Evolutionary conservation across 37 sponge, comb jelly and placozoan genomes (phyloP), one percentile per base, ranked within the genome.

Genomic region (Crambe crambe): DNA sequence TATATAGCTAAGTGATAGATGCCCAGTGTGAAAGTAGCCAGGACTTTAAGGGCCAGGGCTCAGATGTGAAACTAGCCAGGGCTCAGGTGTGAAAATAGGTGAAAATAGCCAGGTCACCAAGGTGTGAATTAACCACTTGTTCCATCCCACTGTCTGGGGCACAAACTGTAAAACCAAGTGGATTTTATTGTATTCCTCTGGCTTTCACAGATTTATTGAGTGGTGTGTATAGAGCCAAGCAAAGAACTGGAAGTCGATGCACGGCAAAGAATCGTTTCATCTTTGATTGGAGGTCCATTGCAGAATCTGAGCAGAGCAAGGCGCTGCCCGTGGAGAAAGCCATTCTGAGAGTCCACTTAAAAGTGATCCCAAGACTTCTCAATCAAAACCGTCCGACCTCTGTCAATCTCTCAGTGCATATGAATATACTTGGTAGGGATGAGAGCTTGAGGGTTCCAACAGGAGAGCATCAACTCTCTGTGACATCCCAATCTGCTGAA

Each of bases 281-380:
- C 26, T 87, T 80, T 75, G 80, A 34, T 34, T 65, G 37, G 77
- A 40, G 31, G 9, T 70, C 85, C 2, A 35, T 77, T 0, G 60
- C 40, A 15, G 39, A 56, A 12, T 20, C 37, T 6, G 8, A 72
- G 9, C 34, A 42, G 20, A 57, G 10, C 23, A 62, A 41, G 25
- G 20, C 18, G 18, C 1, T 73, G 0, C 69, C 70, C 6, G 37
- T 83, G 27, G 58, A 58, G 23, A 66, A 72, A 62, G 66, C 81
- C 22, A 63, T 80, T 23, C 60, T 87, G 12, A 34, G 87, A 3
- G 25, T 70, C 3, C 75, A 87, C 26, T 42, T 87, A 31, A 57
- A 87, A 38, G 35, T 58, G 5, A 68, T 51, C n/a, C 58, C 35
- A 2, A 67, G 58, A 68, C 70, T 44, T 2, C 21, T 80, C 17